Conservation (phyloP, 1,140 invertebrate genomes). For the Diabrotica virgifera region DNA sequence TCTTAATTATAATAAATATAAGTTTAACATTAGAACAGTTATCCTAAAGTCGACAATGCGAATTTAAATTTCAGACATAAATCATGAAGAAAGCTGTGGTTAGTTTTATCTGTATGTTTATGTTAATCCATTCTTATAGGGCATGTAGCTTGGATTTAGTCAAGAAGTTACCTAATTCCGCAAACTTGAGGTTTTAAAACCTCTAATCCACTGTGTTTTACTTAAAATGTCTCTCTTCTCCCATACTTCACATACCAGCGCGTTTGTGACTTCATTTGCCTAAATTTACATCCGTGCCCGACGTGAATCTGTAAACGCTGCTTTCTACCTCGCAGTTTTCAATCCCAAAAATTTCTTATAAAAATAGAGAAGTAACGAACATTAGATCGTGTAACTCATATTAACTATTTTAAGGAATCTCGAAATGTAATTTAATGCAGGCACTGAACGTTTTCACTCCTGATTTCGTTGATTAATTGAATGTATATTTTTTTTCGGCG, state of each 20-base stretch:
- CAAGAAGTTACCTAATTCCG: conserved; percentile 42
- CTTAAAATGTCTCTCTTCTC: conserved; percentile 27
- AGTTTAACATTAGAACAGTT: not conserved
- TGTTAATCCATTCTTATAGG: conserved; percentile 43
- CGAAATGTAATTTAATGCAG: no score
- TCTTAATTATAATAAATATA: no score
- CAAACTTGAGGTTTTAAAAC: conserved; percentile 43
- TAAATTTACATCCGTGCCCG: conserved; percentile 20
- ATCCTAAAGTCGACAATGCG: conserved; percentile 1
- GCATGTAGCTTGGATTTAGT: conserved; percentile 40
- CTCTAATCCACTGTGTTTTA: conserved; percentile 29
- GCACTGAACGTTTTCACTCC: no score
- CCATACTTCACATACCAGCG: conserved; percentile 23
- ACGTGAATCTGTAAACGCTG: not conserved
- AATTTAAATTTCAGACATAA: conserved; percentile 15
- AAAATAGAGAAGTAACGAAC: not conserved
- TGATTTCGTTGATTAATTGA: no score
- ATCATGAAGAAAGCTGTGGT: conserved; percentile 18
- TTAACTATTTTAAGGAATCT: no score
- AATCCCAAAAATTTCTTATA: not conserved
- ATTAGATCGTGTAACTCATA: not conserved
- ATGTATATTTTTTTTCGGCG: no score
- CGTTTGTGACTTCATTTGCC: conserved; percentile 8
- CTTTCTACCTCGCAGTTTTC: no score
- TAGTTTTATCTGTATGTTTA: conserved; percentile 31